phyloP scores from a whole-genome alignment of 2,797 vertebrate species.

The Onychomys torridus region DNA sequence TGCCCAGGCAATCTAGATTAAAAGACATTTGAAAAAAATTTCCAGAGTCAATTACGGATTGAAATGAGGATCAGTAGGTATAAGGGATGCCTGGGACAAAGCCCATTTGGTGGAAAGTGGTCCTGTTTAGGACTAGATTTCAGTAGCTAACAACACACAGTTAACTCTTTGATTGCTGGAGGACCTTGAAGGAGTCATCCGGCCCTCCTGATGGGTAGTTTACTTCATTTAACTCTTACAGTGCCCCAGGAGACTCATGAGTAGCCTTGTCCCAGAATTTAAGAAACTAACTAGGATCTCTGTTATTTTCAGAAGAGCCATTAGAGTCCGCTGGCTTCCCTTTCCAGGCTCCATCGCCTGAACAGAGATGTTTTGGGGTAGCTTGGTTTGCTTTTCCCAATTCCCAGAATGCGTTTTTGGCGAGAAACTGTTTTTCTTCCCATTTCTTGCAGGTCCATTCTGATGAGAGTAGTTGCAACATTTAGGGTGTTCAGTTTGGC shows the following conservation, averaged over 20 bases:
- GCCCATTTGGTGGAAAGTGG: not conserved
- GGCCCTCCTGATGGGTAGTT: not conserved
- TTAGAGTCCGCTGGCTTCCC: not conserved
- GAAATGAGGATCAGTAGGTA: not conserved
- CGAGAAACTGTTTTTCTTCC: not conserved
- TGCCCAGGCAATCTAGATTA: not conserved
- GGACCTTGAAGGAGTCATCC: not conserved
- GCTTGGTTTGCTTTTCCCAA: not conserved
- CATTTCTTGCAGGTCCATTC: not conserved
- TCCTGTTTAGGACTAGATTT: not conserved
- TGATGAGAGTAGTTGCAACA: not conserved
- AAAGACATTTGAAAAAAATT: not conserved
- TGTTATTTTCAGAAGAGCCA: not conserved
- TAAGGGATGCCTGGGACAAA: not conserved
- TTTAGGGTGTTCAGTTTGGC: not conserved
- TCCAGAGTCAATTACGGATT: not conserved
- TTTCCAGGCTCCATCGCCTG: not conserved
- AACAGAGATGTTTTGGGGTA: not conserved
- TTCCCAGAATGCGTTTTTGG: not conserved
- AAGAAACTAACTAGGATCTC: not conserved
- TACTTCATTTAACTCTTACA: conserved; percentile 12
- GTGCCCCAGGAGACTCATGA: not conserved
- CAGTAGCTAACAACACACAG: not conserved
- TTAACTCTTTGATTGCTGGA: not conserved
- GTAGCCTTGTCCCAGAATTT: not conserved